Conservation (phyloP, 2,797 vertebrate species). For the Sebastes trivittatus region DNA sequence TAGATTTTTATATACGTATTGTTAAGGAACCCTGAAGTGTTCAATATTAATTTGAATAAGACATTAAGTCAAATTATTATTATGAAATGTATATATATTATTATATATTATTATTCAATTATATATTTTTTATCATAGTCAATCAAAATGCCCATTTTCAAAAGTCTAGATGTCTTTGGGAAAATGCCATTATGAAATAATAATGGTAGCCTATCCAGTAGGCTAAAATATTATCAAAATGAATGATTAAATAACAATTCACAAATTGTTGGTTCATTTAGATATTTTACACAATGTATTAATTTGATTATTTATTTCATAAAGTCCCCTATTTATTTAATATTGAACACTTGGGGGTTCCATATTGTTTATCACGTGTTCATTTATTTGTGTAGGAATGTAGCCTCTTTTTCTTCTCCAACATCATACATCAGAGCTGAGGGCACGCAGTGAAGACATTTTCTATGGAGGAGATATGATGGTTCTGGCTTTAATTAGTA, state of each 20-base stretch:
- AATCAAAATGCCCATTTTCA: background rate
- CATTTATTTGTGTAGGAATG: background rate
- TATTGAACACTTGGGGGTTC: background rate
- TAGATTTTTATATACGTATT: no score
- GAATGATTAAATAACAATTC: no score
- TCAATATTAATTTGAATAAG: background rate
- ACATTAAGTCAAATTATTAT: background rate
- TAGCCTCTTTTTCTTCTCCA: background rate
- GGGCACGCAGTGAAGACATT: background rate
- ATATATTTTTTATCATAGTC: background rate
- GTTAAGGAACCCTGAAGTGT: background rate
- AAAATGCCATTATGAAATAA: no score
- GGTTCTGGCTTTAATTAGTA: conserved; percentile 85
- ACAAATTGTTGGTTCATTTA: no score
- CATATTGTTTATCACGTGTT: background rate
- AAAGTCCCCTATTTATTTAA: background rate
- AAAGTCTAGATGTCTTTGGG: no score
- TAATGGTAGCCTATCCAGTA: no score
- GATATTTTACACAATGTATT: no score
- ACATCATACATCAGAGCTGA: background rate
- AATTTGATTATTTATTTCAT: background rate
- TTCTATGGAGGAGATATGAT: conserved; percentile 33
- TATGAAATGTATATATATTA: no score
- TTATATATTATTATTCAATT: no score
- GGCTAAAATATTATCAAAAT: no score